phyloP scores from a whole-genome alignment of 2,888 invertebrate species.

The Ecliptopera silaceata region DNA sequence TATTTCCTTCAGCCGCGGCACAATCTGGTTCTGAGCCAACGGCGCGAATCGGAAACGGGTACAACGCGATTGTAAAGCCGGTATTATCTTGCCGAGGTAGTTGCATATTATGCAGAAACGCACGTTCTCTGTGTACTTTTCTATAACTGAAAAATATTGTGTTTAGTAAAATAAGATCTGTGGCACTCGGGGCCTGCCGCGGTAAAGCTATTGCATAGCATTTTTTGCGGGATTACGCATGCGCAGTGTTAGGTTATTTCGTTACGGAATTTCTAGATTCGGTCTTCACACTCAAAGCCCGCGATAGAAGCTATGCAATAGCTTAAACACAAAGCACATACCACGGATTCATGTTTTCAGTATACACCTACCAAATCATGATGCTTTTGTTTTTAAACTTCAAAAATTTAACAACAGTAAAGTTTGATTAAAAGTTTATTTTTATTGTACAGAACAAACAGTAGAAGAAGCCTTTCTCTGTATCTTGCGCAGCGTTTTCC shows the following conservation, averaged over 20 bases:
- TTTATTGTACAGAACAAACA: slow-evolving; percentile 80
- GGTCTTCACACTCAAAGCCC: too few relatives aligned
- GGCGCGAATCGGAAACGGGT: slow-evolving; percentile 98
- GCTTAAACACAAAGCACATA: too few relatives aligned
- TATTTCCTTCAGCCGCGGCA: slow-evolving; percentile 94
- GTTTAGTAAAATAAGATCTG: neutral
- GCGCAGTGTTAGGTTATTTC: too few relatives aligned
- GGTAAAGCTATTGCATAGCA: too few relatives aligned
- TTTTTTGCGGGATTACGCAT: too few relatives aligned
- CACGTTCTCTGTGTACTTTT: slow-evolving; percentile 99
- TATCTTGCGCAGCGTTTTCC: slow-evolving; percentile 65
- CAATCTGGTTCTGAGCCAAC: slow-evolving; percentile 91
- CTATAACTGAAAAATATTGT: slow-evolving; percentile 89
- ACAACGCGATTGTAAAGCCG: slow-evolving; percentile 98
- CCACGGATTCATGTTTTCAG: too few relatives aligned
- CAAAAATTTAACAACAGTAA: too few relatives aligned
- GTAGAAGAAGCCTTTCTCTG: slow-evolving; percentile 73
- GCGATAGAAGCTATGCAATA: too few relatives aligned
- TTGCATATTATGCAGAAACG: slow-evolving; percentile 99
- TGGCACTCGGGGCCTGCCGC: too few relatives aligned
- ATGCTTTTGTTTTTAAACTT: too few relatives aligned
- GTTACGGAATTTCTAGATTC: too few relatives aligned
- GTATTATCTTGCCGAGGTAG: slow-evolving; percentile 98
- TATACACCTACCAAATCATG: too few relatives aligned
- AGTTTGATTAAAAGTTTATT: neutral